Evolutionary conservation across 30 jellyfish, hydroid and myxozoan genomes (phyloP), one percentile per base, ranked within the genome.

Genomic region (Hydra vulgaris): DNA sequence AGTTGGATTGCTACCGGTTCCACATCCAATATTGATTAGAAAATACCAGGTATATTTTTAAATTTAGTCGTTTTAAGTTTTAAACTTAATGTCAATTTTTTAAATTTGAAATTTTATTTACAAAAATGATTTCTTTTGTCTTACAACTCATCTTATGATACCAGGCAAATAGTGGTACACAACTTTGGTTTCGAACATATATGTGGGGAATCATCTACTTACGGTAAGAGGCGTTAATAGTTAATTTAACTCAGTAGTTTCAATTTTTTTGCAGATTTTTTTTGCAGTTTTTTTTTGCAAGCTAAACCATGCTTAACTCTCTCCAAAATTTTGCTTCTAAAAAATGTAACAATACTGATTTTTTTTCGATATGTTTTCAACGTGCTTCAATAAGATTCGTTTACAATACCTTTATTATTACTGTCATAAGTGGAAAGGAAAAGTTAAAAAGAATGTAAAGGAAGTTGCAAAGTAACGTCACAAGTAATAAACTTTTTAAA

Each of bases 91-190:
- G n/a, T n/a, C n/a, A n/a, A n/a, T n/a, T n/a, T n/a, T n/a, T n/a
- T n/a, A n/a, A n/a, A n/a, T n/a, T n/a, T n/a, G n/a, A n/a, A n/a
- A 40, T 40, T 40, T 40, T 40, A 5, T 40, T 12, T 5, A 40
- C 61, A 12, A 40, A 12, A 5, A 5, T 40, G 61, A 12, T 40
- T 40, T 3, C 61, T 40, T 40, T 3, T 40, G 61, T 3, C 12
- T 40, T 12, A 5, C 12, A 40, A 3, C 12, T 40, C 61, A 3
- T 40, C 61, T 40, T 40, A 3, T 40, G n/a, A n/a, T n/a, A n/a
- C n/a, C 72, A 91, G 98, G 98, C 98, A 52, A 91, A 91, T 74
- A 91, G 95, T 91, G 98, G 98, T 23, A 91, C 98, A 0, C 98
- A 91, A 54, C 85, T 91, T 16, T 91, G 98, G 98, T 91, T 91